Evolutionary conservation across 1,140 invertebrate genomes (phyloP), one percentile per base, ranked within the genome.

Genomic region (Hirudo medicinalis): DNA sequence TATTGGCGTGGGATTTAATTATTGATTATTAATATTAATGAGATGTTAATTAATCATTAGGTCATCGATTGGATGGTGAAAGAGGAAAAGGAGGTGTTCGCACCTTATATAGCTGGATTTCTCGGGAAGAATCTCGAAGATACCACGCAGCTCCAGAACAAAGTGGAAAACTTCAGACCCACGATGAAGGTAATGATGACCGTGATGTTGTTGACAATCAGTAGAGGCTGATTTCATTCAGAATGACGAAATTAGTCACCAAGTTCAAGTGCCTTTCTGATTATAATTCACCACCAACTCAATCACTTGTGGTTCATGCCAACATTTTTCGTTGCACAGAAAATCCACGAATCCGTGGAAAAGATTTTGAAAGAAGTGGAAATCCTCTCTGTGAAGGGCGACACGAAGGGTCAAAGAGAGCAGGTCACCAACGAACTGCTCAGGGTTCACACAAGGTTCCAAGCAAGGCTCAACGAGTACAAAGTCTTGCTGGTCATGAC

Each of bases 401-500:
- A 84, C 72, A 79, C 82, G 3, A 77, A 79, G 71, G 80, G 78
- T 19, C 79, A 84, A 72, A 82, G 83, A 66, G 85, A 82, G 73
- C 83, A 84, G 79, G 85, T 87, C 68, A 84, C 84, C 72, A 86
- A 82, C 72, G 87, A 86, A 78, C 82, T 89, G 36, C 82, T 83
- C 72, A 29, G 57, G 27, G 85, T 88, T 73, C 86, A 87, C 76
- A 86, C 87, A 76, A 84, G 87, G 74, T 80, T 91, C 40, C 85
- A 87, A 74, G 84, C 85, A 43, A 86, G 88, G 60, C 84, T 88
- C 49, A 85, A 86, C 15, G 87, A 91, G 73, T 92, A 91, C 78
- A 86, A 88, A 77, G 86, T 85, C 27, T 79, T 92, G 22, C 76
- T 90, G 40, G 87, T 90, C 76, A 88, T 88, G 80, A 82, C 90